Base-by-base conservation (phyloP, 2,888 invertebrate genomes). In the Drosophila neutralis region DNA sequence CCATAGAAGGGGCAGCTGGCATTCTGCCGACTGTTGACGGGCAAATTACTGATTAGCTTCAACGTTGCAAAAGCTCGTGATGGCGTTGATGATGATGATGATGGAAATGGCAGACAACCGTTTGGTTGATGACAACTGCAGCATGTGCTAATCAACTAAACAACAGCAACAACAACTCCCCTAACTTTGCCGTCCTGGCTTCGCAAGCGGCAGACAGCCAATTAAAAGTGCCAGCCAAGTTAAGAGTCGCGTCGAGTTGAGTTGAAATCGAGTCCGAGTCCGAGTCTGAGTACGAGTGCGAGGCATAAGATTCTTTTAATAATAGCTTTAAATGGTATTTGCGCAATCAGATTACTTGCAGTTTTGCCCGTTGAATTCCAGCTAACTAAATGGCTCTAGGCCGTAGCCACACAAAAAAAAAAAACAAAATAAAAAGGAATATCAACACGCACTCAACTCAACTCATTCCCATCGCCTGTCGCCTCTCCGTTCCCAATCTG, bases 301-400 rank as follows among this genome's bases (percentile, higher is more conserved):
- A 73, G 84, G 45, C 45, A 24, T 8, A 45, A 45, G 45, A 45
- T 76, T 87, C 84, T 86, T 72, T 80, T 83, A 86, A 86, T 75
- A 83, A 83, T 86, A 76, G 76, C 76, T 78, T 83, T 73, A 76
- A 88, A 76, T 81, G 65, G 62, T 42, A 78, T 81, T 81, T 70
- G 78, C 78, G 65, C 72, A 83, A 83, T 86, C 75, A 73, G 81
- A 87, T 87, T 73, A 56, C 60, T 66, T 66, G 64, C 64, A 65
- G 59, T 60, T 72, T 62, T 78, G 65, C 29, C 48, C 49, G 51
- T 53, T 69, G 62, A 60, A 72, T 83, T 74, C 72, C 80, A 78
- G 79, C 68, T 71, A 78, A 79, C 78, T 65, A 67, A 79, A 79
- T 79, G 71, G 69, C 69, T 81, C 56, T 62, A 54, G 69, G 63